Evolutionary conservation across 2,113 vertebrate genomes (phyloP), one percentile per base, ranked within the genome.

Genomic region (Mustelus asterias): DNA sequence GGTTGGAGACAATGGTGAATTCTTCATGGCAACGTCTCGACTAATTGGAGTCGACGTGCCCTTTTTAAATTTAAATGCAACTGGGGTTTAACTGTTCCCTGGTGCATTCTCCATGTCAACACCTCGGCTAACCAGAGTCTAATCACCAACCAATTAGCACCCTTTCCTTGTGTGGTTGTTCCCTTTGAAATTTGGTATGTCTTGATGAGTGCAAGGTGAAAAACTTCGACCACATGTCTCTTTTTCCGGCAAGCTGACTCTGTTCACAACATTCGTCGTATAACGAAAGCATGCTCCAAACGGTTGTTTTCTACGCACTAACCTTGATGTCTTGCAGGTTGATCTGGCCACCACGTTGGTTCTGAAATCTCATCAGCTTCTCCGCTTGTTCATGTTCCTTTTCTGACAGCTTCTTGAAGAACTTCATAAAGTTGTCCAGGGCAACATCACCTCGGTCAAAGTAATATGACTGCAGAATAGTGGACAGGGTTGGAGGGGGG

Each of bases 391-490:
- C 98, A 0, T 97, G 97, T 69, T 99, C 99, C 96, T 99, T 98
- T 0, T 98, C 98, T 54, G 98, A 99, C 96, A 98, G 98, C 63
- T 98, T 97, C 72, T 97, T 96, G 93, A 99, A 99, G 92, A 99
- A 99, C 96, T 98, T 98, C 94, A 98, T 98, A 96, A 99, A 99
- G 96, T 98, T 98, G 86, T 98, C 98, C 96, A 99, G 96, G 86
- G 98, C 98, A 97, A 98, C 98, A 95, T 99, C 98, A 88, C 99
- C 98, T 41, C 98, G 98, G 96, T 99, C 98, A 89, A 99, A 99
- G 89, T 99, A 99, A 96, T 98, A 99, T 0, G 98, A 98, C 99
- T 99, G 96, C 16, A 97, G 95, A 60, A 0, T 95, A 95, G 54
- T 22, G 86, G 20, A 76, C 29, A 11, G 44, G 44, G 44, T 54